Base-by-base conservation (phyloP, 1,140 invertebrate species). In the Musca domestica region DNA sequence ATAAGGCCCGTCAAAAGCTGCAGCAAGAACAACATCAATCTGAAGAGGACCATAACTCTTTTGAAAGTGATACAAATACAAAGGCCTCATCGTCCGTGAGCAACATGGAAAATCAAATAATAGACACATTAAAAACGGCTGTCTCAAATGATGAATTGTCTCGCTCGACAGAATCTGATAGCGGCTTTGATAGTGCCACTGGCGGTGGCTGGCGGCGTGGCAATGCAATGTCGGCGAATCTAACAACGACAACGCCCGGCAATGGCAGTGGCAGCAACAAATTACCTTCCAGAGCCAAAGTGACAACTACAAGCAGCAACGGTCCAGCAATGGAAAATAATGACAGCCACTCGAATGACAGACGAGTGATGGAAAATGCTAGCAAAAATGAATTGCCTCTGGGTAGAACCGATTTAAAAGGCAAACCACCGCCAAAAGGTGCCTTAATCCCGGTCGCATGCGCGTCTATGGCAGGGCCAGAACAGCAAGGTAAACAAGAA, bases 101-200 rank as follows among this genome's bases (percentile, higher is more conserved):
- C 22, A 19, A 51, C 49, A 3, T 51, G 1, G n/a, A 61, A 34
- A 61, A 61, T 61, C 56, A 61, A 61, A 64, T 48, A n/a, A 46
- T 49, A 64, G 63, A 47, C 41, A 49, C 63, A 64, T 22, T 47
- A 64, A 64, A 47, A 64, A 23, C 63, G 47, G 63, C 63, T 64
- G 63, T 64, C 41, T 48, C 27, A 12, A 58, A 71, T 76, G 76
- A 78, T 76, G 76, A 78, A 76, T 78, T 76, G 74, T 75, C 76
- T 71, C 76, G 74, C 71, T 78, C 76, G 69, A 78, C 76, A 69
- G 76, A 74, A 76, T 78, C 76, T 69, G 76, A 78, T 78, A 78
- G 76, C 61, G 76, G 76, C 70, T 78, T 75, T 74, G 76, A 78
- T 75, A 78, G 76, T 70, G 71, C 70, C 30, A 69, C 72, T 56